Conservation (phyloP, 2,797 vertebrate genomes). For the Hydrophis major region DNA sequence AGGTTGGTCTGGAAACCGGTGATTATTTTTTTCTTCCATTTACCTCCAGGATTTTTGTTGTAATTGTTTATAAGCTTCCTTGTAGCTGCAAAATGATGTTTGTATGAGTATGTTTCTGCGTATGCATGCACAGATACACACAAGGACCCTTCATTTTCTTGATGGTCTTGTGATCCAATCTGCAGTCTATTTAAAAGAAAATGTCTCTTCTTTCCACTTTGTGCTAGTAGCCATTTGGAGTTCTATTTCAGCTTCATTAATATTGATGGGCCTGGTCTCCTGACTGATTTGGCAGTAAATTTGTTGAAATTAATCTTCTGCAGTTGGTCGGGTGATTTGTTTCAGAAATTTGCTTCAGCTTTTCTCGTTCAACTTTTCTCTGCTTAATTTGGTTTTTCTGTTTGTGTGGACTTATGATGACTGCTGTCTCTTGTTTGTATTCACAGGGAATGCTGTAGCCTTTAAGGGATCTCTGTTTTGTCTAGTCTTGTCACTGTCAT, state of each 20-base stretch:
- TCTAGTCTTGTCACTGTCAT: conserved; percentile 76
- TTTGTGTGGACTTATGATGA: conserved; percentile 69
- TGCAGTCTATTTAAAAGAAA: conserved; percentile 74
- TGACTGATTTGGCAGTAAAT: conserved; percentile 64
- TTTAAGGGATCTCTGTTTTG: conserved; percentile 74
- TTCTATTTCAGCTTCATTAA: conserved; percentile 76
- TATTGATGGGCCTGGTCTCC: conserved; percentile 72
- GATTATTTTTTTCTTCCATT: conserved; percentile 54
- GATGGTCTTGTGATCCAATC: conserved; percentile 69
- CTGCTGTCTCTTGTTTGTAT: conserved; percentile 67
- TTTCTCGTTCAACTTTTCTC: conserved; percentile 62
- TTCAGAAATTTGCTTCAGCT: conserved; percentile 65
- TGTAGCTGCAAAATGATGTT: conserved; percentile 52
- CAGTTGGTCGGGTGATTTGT: conserved; percentile 67
- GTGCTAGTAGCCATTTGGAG: conserved; percentile 58
- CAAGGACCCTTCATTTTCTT: conserved; percentile 63
- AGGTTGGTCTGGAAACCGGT: neutral
- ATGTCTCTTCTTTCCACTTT: conserved; percentile 65
- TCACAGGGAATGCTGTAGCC: conserved; percentile 63
- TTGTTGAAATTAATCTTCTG: conserved; percentile 73
- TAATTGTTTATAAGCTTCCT: conserved; percentile 66
- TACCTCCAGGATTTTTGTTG: conserved; percentile 50
- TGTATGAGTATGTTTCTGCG: neutral
- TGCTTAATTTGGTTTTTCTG: conserved; percentile 77
- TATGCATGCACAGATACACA: neutral